Conservation (phyloP, 1,140 invertebrate species). For the Potamilus streckersoni region DNA sequence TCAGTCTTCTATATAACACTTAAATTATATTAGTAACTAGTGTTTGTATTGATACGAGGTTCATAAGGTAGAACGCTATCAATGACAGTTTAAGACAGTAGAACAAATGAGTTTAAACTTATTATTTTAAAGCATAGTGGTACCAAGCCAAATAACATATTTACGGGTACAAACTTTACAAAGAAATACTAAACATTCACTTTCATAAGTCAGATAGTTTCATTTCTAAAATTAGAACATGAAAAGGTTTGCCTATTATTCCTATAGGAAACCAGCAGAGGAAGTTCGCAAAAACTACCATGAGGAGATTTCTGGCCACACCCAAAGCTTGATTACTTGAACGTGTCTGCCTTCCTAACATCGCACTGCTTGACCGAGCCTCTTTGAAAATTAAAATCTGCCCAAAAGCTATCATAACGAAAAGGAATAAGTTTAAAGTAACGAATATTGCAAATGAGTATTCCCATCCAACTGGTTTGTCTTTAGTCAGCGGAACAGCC, state of each 20-base stretch:
- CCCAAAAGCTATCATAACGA: conserved; percentile 35
- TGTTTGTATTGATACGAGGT: too few species aligned
- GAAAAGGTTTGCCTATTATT: conserved; percentile 24
- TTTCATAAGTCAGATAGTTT: too few species aligned
- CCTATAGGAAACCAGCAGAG: conserved; percentile 47
- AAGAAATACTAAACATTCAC: too few species aligned
- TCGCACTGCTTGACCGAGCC: background rate
- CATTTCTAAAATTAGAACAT: background rate
- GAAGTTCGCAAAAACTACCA: conserved; percentile 38
- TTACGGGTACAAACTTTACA: too few species aligned
- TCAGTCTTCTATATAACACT: too few species aligned
- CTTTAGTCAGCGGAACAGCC: conserved; percentile 21
- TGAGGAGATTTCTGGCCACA: conserved; percentile 22
- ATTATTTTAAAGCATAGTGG: too few species aligned
- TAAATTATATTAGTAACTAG: too few species aligned
- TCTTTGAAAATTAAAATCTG: conserved; percentile 33
- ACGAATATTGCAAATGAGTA: conserved; percentile 24
- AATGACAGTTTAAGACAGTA: too few species aligned
- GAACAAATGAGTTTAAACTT: too few species aligned
- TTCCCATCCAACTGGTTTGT: conserved; percentile 6
- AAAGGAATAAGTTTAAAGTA: conserved; percentile 29
- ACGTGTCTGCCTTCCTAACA: background rate
- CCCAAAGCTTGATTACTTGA: conserved; percentile 22
- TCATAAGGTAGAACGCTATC: too few species aligned
- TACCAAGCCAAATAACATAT: too few species aligned